Percentiles rank a stretch among this genome's conserved stretches.
These are phyloP conservation scores for Mamestra brassicae DNA, from an alignment of 2,888 invertebrate species.

Conservation along the genomic window DNA sequence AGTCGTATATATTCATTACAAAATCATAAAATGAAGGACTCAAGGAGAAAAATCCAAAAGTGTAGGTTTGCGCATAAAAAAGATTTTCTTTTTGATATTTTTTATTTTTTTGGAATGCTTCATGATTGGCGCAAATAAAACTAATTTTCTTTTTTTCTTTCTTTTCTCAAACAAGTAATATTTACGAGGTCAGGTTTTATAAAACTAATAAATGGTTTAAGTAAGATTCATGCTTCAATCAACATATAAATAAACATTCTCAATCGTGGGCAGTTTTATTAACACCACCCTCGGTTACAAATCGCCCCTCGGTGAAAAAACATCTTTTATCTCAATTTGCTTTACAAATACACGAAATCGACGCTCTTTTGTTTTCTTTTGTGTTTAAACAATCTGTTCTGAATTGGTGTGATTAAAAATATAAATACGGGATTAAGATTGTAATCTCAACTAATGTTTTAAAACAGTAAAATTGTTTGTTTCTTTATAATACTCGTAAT, in stretches of 20 bases:
- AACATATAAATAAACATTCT: background rate
- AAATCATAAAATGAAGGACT: no score
- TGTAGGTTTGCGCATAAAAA: no score
- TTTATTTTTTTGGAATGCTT: no score
- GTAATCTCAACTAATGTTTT: background rate
- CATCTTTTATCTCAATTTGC: constrained; percentile 39
- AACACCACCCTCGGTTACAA: constrained; percentile 1
- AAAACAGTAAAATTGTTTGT: background rate
- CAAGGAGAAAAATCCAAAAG: no score
- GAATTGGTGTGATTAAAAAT: constrained; percentile 19
- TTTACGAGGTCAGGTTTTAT: no score
- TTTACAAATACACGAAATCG: constrained; percentile 15
- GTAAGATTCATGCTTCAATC: no score
- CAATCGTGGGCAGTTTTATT: background rate
- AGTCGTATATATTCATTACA: no score
- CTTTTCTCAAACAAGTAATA: no score
- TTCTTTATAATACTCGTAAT: background rate
- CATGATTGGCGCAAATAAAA: no score
- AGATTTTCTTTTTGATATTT: no score
- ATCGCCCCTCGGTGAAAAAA: constrained; percentile 16
- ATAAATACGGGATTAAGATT: background rate
- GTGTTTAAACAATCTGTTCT: background rate
- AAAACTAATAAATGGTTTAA: no score
- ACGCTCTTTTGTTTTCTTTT: constrained; percentile 23
- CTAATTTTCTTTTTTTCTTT: no score